Base-by-base conservation (phyloP, 2,113 vertebrate species). In the Edolisoma coerulescens region DNA sequence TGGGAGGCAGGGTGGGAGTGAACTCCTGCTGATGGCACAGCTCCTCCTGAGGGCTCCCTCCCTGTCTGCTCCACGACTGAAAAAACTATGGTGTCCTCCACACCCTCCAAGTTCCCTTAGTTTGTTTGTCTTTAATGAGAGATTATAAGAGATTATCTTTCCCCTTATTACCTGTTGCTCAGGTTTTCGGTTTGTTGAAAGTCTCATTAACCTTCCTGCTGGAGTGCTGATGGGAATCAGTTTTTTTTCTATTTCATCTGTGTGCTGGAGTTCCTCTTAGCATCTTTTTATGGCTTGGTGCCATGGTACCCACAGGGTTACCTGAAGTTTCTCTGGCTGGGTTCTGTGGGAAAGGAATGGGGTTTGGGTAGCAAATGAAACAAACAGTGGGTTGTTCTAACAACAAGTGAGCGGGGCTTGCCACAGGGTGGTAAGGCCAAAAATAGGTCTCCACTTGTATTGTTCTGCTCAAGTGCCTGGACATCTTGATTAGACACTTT, bases 81-180 rank as follows among this genome's bases (percentile, higher is more conserved):
- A 50, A 17, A 80, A 71, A 41, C 0, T 2, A n/a, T 28, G 44
- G 41, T n/a, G 50, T 56, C 82, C 76, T 82, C 85, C 86, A 41
- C 80, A 35, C 86, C 93, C 81, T 92, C 57, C 26, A 22, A 54
- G 45, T 77, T 81, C 63, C 6, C 6, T 85, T 74, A 2, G 2
- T 71, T 90, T 89, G 39, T 71, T 81, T 42, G 56, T 63, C 44
- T 88, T 90, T 81, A 90, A 89, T 90, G 88, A 91, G 63, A 57
- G 57, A 83, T 85, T 71, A 1, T 52, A 64, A 57, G 67, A 85
- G 84, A 90, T 93, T 94, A 92, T 89, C 79, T 74, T 93, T 78
- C 59, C 59, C 42, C 23, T 92, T 39, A 39, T 84, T 97, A 96
- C 92, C 90, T 92, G 94, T 92, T 86, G 76, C 83, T 96, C 96